Evolutionary conservation across 2,888 invertebrate genomes (phyloP), one percentile per base, ranked within the genome.

Genomic region (Patella depressa): DNA sequence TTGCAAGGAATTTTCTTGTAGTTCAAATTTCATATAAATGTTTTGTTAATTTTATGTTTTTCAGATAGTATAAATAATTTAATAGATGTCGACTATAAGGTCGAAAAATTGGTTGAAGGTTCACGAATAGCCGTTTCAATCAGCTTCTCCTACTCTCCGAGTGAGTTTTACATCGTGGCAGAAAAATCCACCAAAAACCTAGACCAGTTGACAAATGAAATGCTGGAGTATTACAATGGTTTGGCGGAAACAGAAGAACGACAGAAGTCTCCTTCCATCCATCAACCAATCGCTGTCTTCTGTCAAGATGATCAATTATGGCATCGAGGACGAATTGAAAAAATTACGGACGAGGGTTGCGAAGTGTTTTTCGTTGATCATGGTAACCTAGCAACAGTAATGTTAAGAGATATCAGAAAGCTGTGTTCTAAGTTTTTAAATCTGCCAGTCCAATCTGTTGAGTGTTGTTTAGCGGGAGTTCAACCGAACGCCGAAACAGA

Each of bases 351-450:
- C 0, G 79, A 84, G 17, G 78, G 74, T 17, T 79, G 78, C 45
- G 74, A 81, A 78, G 87, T 90, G n/a, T 78, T 83, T 57, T 91
- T 87, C 78, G 83, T 91, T 11, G 91, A 91, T 78, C 89, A 89
- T 84, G 91, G 91, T 5, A 89, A 90, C 78, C 81, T 83, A 15
- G 89, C 89, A 75, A 78, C 75, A 7, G 85, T 89, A 15, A 71
- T 82, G 7, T 77, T 80, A 17, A 76, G 84, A 2, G 82, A 85
- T 24, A 78, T 91, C 24, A 84, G 88, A 59, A 81, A 79, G n/a
- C 78, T 91, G 3, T 82, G 82, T n/a, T 76, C 82, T 5, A 81
- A 87, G 73, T 90, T 90, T 78, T 65, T 83, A 45, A 71, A 78
- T 9, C 76, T 88, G 11, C 88, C 89, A 0, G 72, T 84, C 5